Evolutionary conservation across 2,888 invertebrate genomes (phyloP), one percentile per base, ranked within the genome.

Genomic region (Hyppa rectilinea): DNA sequence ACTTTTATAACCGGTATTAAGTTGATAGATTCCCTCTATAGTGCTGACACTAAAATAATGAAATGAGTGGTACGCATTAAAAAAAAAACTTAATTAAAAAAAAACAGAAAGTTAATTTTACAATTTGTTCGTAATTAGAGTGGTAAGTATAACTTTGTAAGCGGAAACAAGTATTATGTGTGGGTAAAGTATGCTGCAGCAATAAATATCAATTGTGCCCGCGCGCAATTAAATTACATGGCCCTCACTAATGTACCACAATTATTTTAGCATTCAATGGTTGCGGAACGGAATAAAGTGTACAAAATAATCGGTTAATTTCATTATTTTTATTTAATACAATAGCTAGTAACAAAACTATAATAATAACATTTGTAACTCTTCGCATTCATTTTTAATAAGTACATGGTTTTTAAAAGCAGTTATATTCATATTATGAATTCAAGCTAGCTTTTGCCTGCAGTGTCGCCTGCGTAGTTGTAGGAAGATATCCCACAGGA

Each of bases 191-290:
- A 80, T 78, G 78, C 71, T 82, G 79, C 82, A 81, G 80, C 76
- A 72, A 86, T 87, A 87, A 84, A 87, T 85, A 82, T 78, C 83
- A 81, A 80, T 81, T 80, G 80, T 74, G 62, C 71, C 71, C 67
- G 79, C 76, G 81, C 80, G 81, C 83, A 88, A 87, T 88, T 85
- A 85, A 87, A 87, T 87, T 83, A 86, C 86, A 83, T 77, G 65
- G 80, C 73, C 75, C 72, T 78, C 83, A 80, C 82, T 83, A 88
- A 87, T 86, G 82, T 76, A 79, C 85, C 83, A 80, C 80, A 85
- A 87, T 87, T 83, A 87, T 87, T 86, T 81, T 76, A 81, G 72
- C 75, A 77, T 82, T 72, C 84, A 77, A 73, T 75, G 62, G 79
- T 75, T 71, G 75, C 56, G 65, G 72, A 45, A 56, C 56, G 20